phyloP scores from a whole-genome alignment of 2,797 vertebrate genomes.

The Pagetopsis macropterus region DNA sequence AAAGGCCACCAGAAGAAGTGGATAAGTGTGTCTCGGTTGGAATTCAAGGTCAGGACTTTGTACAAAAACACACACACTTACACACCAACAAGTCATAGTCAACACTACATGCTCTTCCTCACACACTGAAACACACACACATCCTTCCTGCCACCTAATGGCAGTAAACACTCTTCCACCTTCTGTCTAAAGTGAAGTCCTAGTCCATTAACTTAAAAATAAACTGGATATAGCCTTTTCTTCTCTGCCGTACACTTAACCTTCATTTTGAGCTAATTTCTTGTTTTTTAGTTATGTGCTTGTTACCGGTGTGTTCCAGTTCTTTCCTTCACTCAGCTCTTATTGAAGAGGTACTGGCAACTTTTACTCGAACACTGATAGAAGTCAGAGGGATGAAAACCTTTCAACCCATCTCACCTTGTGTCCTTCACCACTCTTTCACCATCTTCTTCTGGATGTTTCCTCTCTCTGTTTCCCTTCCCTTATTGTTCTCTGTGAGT shows the following conservation, averaged over 20 bases:
- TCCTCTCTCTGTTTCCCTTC: conserved; percentile 4
- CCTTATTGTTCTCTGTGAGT: conserved; percentile 15
- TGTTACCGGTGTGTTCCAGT: conserved; percentile 66
- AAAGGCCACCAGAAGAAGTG: conserved; percentile 58
- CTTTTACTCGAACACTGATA: conserved; percentile 45
- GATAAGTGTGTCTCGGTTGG: conserved; percentile 73
- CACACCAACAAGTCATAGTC: conserved; percentile 35
- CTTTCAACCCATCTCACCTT: conserved; percentile 29
- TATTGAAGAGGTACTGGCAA: conserved; percentile 53
- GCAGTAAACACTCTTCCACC: conserved; percentile 67
- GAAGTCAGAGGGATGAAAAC: conserved; percentile 39
- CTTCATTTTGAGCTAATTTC: conserved; percentile 54
- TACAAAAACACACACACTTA: conserved; percentile 26
- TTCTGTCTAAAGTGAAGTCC: conserved; percentile 70
- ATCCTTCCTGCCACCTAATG: conserved; percentile 59
- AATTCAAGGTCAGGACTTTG: conserved; percentile 63
- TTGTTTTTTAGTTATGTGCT: conserved; percentile 36
- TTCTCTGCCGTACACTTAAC: conserved; percentile 46
- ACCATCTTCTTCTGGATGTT: neutral
- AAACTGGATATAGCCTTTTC: conserved; percentile 63
- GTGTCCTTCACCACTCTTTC: conserved; percentile 5
- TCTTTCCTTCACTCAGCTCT: conserved; percentile 53
- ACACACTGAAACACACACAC: conserved; percentile 17
- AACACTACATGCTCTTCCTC: neutral
- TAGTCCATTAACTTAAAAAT: conserved; percentile 68